Conservation (phyloP, 92 coral and sea anemone species). For the Siderastrea siderea region DNA sequence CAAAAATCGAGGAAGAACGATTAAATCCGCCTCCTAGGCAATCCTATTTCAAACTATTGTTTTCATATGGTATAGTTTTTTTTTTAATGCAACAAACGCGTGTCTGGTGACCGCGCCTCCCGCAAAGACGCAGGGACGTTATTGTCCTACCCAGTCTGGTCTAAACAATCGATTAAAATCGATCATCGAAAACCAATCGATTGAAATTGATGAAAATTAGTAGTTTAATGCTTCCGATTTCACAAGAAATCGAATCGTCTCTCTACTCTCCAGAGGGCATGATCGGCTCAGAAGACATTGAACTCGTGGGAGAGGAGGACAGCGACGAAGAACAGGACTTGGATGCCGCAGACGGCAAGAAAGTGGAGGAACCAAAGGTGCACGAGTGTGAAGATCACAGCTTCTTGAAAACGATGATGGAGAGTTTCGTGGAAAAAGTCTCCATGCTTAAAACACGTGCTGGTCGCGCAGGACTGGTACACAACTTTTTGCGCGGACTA, state of each 20-base stretch:
- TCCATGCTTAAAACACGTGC: slow-evolving; percentile 68
- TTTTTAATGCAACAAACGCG: too few species aligned
- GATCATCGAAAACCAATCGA: too few species aligned
- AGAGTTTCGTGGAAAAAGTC: slow-evolving; percentile 51
- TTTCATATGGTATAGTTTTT: too few species aligned
- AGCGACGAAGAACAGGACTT: slow-evolving; percentile 38
- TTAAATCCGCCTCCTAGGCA: too few species aligned
- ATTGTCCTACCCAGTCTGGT: too few species aligned
- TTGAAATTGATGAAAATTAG: too few species aligned
- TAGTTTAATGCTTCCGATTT: not conserved
- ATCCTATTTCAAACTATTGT: too few species aligned
- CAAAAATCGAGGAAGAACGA: too few species aligned
- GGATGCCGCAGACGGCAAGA: slow-evolving; percentile 3
- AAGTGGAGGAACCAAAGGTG: not conserved
- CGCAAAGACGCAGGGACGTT: too few species aligned
- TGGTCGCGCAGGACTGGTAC: slow-evolving; percentile 82
- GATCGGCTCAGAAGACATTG: slow-evolving; percentile 48
- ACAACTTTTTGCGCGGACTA: slow-evolving; percentile 78
- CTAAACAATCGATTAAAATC: too few species aligned
- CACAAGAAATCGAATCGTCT: not conserved
- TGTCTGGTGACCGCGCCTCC: too few species aligned
- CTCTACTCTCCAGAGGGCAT: slow-evolving; percentile 46
- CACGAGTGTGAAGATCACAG: slow-evolving; percentile 32
- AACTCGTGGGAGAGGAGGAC: slow-evolving; percentile 44
- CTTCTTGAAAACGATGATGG: slow-evolving; percentile 29